Conservation (phyloP, 2,797 vertebrate species). For the Rhinophrynus dorsalis region DNA sequence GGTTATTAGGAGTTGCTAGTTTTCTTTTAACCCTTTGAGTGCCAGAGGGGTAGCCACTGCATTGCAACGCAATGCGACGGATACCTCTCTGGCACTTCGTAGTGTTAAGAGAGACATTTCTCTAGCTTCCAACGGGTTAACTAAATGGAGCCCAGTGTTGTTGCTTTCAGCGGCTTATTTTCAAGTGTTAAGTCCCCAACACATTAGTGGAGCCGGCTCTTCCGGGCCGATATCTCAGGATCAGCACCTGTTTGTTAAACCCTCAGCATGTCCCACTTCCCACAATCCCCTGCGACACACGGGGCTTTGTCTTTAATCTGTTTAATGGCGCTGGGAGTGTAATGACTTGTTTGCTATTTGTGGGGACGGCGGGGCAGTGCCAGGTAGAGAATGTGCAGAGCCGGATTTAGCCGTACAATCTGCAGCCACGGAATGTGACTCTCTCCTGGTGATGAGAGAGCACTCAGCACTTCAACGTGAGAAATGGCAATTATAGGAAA, state of each 20-base stretch:
- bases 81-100: too few species aligned
- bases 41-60: too few species aligned
- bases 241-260: slow-evolving; percentile 26
- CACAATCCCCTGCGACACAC: neutral
- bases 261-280: slow-evolving; percentile 20
- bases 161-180: slow-evolving; percentile 28
- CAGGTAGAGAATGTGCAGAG: neutral
- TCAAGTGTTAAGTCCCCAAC: slow-evolving; percentile 13
- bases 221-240: slow-evolving; percentile 5
- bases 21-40: too few species aligned
- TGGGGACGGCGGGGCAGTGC: neutral
- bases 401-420: slow-evolving; percentile 6
- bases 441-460: slow-evolving; percentile 8
- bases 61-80: too few species aligned
- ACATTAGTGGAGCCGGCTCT: slow-evolving; percentile 1
- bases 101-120: too few species aligned
- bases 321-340: slow-evolving; percentile 23
- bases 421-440: neutral
- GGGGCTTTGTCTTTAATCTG: slow-evolving; percentile 17
- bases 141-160: neutral
- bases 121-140: too few species aligned
- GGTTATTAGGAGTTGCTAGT: too few species aligned
- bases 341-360: slow-evolving; percentile 14
- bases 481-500: too few species aligned
- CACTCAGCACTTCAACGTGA: neutral